Evolutionary conservation across 2,113 vertebrate species (phyloP).

Genomic region (Sialia sialis): DNA sequence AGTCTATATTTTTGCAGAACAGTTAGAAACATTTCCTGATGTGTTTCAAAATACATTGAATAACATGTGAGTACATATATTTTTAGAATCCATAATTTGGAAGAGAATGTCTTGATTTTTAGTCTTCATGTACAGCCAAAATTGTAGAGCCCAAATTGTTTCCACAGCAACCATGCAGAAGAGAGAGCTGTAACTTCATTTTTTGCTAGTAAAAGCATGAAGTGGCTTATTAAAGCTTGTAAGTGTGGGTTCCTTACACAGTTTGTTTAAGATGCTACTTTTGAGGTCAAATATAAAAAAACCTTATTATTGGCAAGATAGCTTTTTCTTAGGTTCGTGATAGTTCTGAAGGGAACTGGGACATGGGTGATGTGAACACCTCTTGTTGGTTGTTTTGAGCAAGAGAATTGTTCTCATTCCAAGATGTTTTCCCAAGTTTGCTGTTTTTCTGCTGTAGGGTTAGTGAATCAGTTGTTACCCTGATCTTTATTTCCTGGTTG

Average conservation of each 20-base stretch:
- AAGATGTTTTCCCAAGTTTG: background rate
- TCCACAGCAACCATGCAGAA: constrained; percentile 70
- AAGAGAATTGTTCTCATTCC: background rate
- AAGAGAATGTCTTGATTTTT: constrained; percentile 18
- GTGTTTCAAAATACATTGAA: background rate
- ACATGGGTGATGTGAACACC: fast-evolving
- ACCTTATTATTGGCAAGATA: background rate
- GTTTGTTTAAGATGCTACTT: constrained; percentile 2
- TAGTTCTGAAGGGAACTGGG: background rate
- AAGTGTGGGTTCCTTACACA: background rate
- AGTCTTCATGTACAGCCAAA: constrained; percentile 14
- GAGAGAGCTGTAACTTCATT: constrained; percentile 15
- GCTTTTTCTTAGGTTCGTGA: background rate
- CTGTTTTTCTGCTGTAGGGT: background rate
- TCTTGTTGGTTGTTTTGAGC: background rate
- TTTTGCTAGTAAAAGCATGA: constrained; percentile 38
- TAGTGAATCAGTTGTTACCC: background rate
- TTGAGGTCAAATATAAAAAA: background rate
- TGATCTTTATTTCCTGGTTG: background rate
- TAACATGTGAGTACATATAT: background rate
- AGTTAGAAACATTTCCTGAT: background rate
- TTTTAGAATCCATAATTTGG: background rate
- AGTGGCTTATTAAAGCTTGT: constrained; percentile 25
- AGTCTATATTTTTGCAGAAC: background rate
- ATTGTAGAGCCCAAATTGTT: constrained; percentile 53